Evolutionary conservation across 1,140 invertebrate species (phyloP).

Genomic region (Orussus abietinus): DNA sequence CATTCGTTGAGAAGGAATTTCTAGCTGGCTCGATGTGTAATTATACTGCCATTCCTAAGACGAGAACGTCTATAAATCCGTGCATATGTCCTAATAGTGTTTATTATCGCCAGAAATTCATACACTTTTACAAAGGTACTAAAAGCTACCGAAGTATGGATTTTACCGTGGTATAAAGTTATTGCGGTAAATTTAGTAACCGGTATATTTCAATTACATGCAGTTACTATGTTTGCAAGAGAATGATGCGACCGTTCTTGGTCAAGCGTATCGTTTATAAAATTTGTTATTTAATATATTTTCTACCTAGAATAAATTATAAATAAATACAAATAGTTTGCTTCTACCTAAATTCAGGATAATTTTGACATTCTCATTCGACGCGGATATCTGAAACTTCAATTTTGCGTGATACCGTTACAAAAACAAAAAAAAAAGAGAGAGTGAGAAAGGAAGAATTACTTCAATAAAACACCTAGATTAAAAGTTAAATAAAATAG

Average conservation of each 20-base stretch:
- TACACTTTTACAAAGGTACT: conserved; percentile 30
- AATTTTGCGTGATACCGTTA: conserved; percentile 37
- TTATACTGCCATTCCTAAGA: no score
- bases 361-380: conserved; percentile 42
- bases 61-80: conserved; percentile 5
- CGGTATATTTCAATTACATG: conserved; percentile 12
- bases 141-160: conserved; percentile 25
- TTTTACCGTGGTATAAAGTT: conserved; percentile 8
- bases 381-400: conserved; percentile 31
- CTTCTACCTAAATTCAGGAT: conserved; percentile 51
- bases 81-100: conserved; percentile 7
- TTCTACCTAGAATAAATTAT: conserved; percentile 54
- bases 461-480: conserved; percentile 19
- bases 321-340: conserved; percentile 53
- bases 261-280: conserved; percentile 13
- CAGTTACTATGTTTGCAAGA: neutral
- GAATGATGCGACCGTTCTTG: conserved; percentile 9
- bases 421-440: no score
- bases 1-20: conserved; percentile 9
- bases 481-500: conserved; percentile 32
- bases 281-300: conserved; percentile 49
- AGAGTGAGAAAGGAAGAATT: no score
- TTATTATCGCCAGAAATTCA: conserved; percentile 33
- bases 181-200: conserved; percentile 6
- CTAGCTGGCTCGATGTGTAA: no score